A percentile compares a stretch with the other conserved stretches of the same genome.
Evolutionary conservation across 2,797 vertebrate genomes (phyloP).

Genomic region (Lacerta agilis): DNA sequence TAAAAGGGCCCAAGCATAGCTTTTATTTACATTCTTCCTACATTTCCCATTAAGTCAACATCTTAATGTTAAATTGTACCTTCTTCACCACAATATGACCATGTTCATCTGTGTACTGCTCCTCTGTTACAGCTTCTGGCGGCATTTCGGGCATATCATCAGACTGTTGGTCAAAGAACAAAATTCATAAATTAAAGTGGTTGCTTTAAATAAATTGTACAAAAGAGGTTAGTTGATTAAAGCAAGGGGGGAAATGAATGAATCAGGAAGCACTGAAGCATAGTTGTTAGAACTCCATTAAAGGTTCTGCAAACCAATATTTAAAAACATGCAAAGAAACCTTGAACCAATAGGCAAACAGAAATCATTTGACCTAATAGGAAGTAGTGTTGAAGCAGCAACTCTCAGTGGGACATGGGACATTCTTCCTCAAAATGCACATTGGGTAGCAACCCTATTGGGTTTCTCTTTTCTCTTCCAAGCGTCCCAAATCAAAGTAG

Average conservation of each 20-base stretch:
- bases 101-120: conserved; percentile 91
- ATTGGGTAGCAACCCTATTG: not conserved
- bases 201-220: not conserved
- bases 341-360: conserved; percentile 30
- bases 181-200: not conserved
- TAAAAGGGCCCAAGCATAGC: not conserved
- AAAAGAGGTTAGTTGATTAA: conserved; percentile 26
- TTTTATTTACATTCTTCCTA: not conserved
- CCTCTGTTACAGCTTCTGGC: conserved; percentile 90
- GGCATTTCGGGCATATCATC: conserved; percentile 90
- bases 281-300: conserved; percentile 38
- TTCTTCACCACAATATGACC: conserved; percentile 95
- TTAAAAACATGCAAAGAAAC: conserved; percentile 65
- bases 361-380: not conserved
- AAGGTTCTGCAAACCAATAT: conserved; percentile 47
- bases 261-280: conserved; percentile 14
- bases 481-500: not conserved
- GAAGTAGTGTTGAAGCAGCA: not conserved
- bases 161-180: conserved; percentile 78
- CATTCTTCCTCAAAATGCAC: not conserved
- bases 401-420: rapidly evolving
- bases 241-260: conserved; percentile 35
- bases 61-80: conserved; percentile 72
- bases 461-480: not conserved
- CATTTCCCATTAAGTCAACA: not conserved